Evolutionary conservation across 2,888 invertebrate species (phyloP), one percentile per base, ranked within the genome.

Genomic region (Orthosia incerta): DNA sequence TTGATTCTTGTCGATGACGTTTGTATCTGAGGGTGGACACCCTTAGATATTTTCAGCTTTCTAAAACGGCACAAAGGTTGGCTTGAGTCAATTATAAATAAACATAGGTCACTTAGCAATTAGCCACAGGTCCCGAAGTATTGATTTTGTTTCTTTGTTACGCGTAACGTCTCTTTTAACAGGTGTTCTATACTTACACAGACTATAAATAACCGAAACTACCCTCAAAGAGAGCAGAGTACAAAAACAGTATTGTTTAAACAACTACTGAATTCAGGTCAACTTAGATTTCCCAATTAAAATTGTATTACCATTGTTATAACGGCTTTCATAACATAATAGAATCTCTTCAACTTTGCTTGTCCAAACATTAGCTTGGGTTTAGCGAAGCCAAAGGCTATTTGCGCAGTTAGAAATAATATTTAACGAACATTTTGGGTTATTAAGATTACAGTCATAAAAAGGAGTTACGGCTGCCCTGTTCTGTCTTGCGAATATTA

Each of bases 361-460:
- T 31, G 39, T 69, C 68, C 62, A 65, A 80, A 80, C 77, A 68
- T 81, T 80, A 61, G 64, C 57, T 68, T 80, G 59, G 72, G 65
- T 65, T 73, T 68, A 45, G 46, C 20, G 55, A 20, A 53, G 60
- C 55, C 63, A 53, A 50, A 2, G 60, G 61, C 45, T 79, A 76
- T 80, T 81, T 81, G 51, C 68, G 61, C 73, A 55, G 68, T 81
- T 59, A 53, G 77, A 77, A 72, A 80, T 80, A 76, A 82, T 75
- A 75, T 81, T 81, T 64, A 74, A 63, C 61, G 63, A 66, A 74
- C 79, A 79, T 82, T 81, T 81, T n/a, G 79, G 79, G 69, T 68
- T 79, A 78, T 82, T 79, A 74, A 74, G 82, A 81, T 81, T 82
- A 74, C 55, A 71, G 71, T 31, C 67, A 66, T 81, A 79, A 81